phyloP scores from a whole-genome alignment of 2,797 vertebrate species.

The Vultur gryphus region DNA sequence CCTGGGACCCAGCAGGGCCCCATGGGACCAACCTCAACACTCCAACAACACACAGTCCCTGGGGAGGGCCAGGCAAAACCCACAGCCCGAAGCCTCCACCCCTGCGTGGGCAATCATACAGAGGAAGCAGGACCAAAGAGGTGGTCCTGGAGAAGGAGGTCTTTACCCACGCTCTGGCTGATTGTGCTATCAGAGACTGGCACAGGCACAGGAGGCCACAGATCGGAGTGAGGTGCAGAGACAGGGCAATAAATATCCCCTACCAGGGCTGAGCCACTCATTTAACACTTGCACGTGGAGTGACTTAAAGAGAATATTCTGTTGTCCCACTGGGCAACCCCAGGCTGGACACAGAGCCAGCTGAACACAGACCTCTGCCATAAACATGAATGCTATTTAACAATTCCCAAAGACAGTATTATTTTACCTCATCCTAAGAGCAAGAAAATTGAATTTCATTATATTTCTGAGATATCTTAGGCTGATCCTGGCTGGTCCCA shows the following conservation, averaged over 20 bases:
- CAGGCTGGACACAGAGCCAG: neutral
- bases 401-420: neutral
- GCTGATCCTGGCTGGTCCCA: neutral
- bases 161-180: neutral
- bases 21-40: neutral
- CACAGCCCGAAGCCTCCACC: accelerated
- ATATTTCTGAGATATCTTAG: neutral
- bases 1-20: neutral
- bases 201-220: neutral
- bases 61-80: neutral
- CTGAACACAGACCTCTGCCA: neutral
- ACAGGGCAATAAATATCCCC: neutral
- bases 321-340: neutral
- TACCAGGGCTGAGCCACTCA: neutral
- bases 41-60: neutral
- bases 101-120: accelerated
- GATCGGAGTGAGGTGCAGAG: accelerated
- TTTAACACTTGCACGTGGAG: neutral
- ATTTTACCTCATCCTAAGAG: neutral
- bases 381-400: neutral
- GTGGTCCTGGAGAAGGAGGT: neutral
- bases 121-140: neutral
- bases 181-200: neutral
- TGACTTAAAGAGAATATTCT: neutral
- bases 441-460: constrained; percentile 8